A percentile compares a stretch with the other conserved stretches of the same genome.
Evolutionary conservation across 2,888 invertebrate genomes (phyloP).

Genomic region (Orthosia gracilis): DNA sequence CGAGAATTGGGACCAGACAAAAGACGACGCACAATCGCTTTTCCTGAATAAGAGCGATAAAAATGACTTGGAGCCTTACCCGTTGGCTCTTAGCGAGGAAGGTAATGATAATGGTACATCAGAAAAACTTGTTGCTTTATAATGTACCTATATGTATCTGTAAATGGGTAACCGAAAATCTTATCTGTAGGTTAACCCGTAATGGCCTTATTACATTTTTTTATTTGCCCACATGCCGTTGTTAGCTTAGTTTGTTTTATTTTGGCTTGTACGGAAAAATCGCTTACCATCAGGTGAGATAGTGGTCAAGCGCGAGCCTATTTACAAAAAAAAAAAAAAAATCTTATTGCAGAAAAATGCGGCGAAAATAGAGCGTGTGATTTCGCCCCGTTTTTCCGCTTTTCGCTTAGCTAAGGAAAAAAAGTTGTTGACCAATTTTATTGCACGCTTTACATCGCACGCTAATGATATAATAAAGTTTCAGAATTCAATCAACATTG

Average conservation of each 20-base stretch:
- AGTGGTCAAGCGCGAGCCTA: too few species aligned
- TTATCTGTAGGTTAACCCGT: background rate
- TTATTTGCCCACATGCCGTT: background rate
- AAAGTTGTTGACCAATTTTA: background rate
- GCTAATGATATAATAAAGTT: background rate
- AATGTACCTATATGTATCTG: conserved; percentile 33
- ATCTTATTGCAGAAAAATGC: background rate
- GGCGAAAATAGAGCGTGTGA: background rate
- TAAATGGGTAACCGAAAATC: conserved; percentile 9
- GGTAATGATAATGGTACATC: conserved; percentile 74
- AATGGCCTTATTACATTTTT: background rate
- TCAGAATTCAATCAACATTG: background rate
- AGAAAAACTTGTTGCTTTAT: conserved; percentile 53
- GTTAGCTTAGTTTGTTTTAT: conserved; percentile 1
- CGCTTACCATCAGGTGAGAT: too few species aligned
- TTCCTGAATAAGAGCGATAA: conserved; percentile 91
- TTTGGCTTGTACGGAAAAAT: background rate
- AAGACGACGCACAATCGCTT: conserved; percentile 89
- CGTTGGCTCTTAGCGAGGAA: conserved; percentile 90
- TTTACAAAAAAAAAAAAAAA: too few species aligned
- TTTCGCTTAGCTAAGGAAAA: background rate
- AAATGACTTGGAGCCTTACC: conserved; percentile 90
- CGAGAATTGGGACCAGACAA: conserved; percentile 90
- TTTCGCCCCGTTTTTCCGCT: background rate
- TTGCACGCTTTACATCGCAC: background rate